Conservation (phyloP, 2,113 vertebrate species). For the Urocolius indicus region DNA sequence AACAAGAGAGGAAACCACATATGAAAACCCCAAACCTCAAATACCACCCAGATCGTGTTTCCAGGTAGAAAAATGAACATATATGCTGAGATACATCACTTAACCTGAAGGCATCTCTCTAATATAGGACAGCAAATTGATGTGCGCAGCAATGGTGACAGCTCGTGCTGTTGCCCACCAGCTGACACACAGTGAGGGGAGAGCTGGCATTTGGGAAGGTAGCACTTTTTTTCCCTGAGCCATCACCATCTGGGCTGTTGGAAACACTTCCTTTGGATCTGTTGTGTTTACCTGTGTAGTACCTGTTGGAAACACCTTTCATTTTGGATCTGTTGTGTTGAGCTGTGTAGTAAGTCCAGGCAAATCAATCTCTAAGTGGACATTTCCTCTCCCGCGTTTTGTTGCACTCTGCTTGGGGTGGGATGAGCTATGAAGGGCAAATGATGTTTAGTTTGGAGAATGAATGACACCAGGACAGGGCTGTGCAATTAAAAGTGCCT, state of each 20-base stretch:
- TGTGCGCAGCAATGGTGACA: not conserved
- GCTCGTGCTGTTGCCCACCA: not conserved
- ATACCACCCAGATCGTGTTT: not conserved
- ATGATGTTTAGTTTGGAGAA: not conserved
- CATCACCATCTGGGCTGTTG: slow-evolving; percentile 33
- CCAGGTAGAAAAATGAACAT: not conserved
- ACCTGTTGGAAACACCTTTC: not conserved
- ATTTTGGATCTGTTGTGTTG: not conserved
- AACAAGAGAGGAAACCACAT: not conserved
- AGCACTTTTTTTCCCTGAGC: not conserved
- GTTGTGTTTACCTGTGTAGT: not conserved
- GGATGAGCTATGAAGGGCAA: not conserved
- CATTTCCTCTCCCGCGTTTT: not conserved
- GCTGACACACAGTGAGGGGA: not conserved
- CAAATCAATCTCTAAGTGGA: not conserved
- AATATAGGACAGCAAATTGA: not conserved
- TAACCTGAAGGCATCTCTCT: not conserved
- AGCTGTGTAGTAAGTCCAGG: not conserved
- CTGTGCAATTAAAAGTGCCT: slow-evolving; percentile 8
- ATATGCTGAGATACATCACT: not conserved
- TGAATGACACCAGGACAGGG: not conserved
- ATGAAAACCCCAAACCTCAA: not conserved
- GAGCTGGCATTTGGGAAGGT: not conserved
- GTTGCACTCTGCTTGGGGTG: not conserved
- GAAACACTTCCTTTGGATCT: not conserved